Conservation (phyloP, 2,113 vertebrate species). For the Atractosteus spatula region DNA sequence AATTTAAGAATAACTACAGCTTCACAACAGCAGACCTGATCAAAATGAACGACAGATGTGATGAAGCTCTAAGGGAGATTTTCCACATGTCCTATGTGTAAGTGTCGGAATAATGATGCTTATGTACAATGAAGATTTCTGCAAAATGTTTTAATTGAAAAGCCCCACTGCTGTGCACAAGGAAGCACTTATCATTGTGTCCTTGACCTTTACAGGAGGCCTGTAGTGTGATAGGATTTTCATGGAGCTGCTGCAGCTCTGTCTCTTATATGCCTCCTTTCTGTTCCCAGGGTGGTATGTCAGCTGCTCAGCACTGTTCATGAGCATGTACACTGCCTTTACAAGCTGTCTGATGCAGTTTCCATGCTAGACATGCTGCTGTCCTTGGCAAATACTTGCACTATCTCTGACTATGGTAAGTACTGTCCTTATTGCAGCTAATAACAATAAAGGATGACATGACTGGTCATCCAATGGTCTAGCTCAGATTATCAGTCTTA, state of each 20-base stretch:
- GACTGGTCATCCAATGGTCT: too few relatives aligned
- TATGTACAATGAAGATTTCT: not conserved
- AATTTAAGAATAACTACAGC: slow-evolving; percentile 83
- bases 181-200: slow-evolving; percentile 20
- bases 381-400: slow-evolving; percentile 87
- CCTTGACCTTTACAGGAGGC: too few relatives aligned
- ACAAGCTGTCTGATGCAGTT: slow-evolving; percentile 90
- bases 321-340: slow-evolving; percentile 87
- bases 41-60: slow-evolving; percentile 95
- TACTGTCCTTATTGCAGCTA: not conserved
- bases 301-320: slow-evolving; percentile 82
- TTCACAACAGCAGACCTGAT: slow-evolving; percentile 90
- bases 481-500: too few relatives aligned
- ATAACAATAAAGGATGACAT: too few relatives aligned
- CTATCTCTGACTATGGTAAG: slow-evolving; percentile 89
- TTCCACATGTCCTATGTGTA: slow-evolving; percentile 96
- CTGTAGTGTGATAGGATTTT: too few relatives aligned
- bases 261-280: slow-evolving; percentile 22
- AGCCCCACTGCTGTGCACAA: slow-evolving; percentile 41
- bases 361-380: slow-evolving; percentile 97
- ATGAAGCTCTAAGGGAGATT: slow-evolving; percentile 92
- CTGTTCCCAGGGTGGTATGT: slow-evolving; percentile 81
- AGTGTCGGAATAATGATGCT: slow-evolving; percentile 45
- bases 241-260: slow-evolving; percentile 63
- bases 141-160: not conserved